Evolutionary conservation across 2,797 vertebrate species (phyloP), one percentile per base, ranked within the genome.

Genomic region (Liasis olivaceus): DNA sequence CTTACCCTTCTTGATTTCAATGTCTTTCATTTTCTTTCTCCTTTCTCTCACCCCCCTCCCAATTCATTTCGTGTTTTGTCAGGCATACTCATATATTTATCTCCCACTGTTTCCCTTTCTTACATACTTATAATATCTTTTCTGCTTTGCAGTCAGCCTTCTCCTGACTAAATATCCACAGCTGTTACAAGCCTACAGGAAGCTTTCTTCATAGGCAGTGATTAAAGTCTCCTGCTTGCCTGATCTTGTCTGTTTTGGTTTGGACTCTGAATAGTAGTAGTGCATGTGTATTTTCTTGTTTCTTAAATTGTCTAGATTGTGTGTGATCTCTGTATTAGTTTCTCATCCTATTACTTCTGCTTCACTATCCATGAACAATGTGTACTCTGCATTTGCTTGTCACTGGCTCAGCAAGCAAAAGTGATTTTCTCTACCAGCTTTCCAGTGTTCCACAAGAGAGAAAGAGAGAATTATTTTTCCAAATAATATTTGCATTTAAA

Each of bases 391-490:
- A 96, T 94, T 96, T 94, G 95, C 95, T 96, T 96, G 91, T 95
- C 87, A 9, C 90, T 91, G 93, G 85, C 62, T 95, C 95, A 89
- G 94, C 94, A 96, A 94, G 96, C 93, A 96, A 85, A 91, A 96
- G 95, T 95, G 93, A 96, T 96, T 96, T 93, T 95, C 96, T 87
- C 94, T 95, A 31, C 95, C 96, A 95, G 94, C 95, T 95, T 96
- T 95, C 96, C 88, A 89, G 94, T 96, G 94, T 22, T 91, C 93
- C 20, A 90, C 91, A 94, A 93, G 92, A 12, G 62, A 13, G 42
- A 31, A 24, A 15, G 26, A 31, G 17, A 60, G 42, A 85, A 59
- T 42, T 42, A 22, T 58, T 86, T 90, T 69, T 89, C 54, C 64
- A 69, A 89, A 86, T 54, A 93, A 69, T 28, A 88, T 62, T 64